phyloP scores from a whole-genome alignment of 2,888 invertebrate species.

The Ceraclea dissimilis region DNA sequence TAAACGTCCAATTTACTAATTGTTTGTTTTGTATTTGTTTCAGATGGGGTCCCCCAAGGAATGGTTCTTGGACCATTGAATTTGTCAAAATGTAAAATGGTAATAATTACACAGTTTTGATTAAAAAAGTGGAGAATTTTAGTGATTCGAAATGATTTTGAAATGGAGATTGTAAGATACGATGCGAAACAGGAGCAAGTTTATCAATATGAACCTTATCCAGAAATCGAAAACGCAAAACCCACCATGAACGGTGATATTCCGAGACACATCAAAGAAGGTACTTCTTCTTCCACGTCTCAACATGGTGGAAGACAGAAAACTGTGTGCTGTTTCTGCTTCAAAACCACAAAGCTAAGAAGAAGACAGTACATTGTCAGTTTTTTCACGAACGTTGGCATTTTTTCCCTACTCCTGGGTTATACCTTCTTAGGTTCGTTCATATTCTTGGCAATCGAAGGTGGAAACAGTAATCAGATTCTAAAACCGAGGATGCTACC shows the following conservation, averaged over 20 bases:
- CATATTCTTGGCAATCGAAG: constrained; percentile 79
- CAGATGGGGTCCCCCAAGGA: not conserved
- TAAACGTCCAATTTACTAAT: too few species aligned
- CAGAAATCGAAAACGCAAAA: constrained; percentile 32
- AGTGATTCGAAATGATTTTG: constrained; percentile 6
- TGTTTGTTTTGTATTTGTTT: not conserved
- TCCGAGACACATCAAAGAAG: constrained; percentile 48
- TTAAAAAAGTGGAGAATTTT: not conserved
- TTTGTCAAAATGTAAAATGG: not conserved
- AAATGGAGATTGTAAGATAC: constrained; percentile 17
- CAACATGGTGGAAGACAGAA: constrained; percentile 42
- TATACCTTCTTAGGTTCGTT: constrained; percentile 73
- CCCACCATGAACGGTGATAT: constrained; percentile 45
- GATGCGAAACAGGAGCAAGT: constrained; percentile 17
- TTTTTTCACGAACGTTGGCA: constrained; percentile 72
- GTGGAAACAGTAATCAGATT: constrained; percentile 53
- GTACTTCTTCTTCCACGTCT: constrained; percentile 45
- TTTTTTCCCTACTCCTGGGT: constrained; percentile 72
- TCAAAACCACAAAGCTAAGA: constrained; percentile 48
- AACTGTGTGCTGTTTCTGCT: constrained; percentile 49
- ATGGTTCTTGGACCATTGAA: not conserved
- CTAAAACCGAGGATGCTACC: constrained; percentile 42
- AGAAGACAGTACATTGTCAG: constrained; percentile 61
- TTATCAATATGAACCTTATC: constrained; percentile 15
- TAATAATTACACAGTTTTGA: too few species aligned